Conservation (phyloP, 2,113 vertebrate genomes). For the Oryzias woworae region DNA sequence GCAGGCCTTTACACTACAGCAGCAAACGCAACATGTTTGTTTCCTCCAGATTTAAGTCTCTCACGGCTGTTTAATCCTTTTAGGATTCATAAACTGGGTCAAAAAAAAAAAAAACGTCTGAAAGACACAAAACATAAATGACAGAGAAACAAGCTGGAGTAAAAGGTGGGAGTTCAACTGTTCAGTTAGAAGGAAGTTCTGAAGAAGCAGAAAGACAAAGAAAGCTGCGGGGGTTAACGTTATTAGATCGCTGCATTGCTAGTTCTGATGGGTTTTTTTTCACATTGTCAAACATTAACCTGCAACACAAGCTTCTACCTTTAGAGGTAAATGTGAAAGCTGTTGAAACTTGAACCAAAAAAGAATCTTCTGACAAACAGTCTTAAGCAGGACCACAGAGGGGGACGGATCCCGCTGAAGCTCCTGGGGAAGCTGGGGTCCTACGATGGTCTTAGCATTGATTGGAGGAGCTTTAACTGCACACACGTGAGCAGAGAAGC, state of each 20-base stretch:
- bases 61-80: not conserved
- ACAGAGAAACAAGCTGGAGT: not conserved
- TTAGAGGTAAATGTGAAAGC: not conserved
- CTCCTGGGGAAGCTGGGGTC: not conserved
- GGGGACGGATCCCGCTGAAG: not conserved
- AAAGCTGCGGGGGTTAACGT: not conserved
- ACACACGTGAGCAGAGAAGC: no score
- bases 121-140: not conserved
- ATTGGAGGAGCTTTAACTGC: conserved; percentile 3
- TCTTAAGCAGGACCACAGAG: conserved; percentile 8
- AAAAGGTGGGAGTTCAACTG: not conserved
- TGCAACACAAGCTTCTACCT: not conserved
- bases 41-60: conserved; percentile 13
- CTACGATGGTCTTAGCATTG: not conserved
- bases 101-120: not conserved
- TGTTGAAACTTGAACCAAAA: conserved; percentile 17
- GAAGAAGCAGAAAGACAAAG: not conserved
- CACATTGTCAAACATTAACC: not conserved
- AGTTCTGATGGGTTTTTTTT: not conserved
- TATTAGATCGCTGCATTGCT: not conserved
- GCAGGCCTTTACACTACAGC: conserved; percentile 3
- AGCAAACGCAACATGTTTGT: not conserved
- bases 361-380: conserved; percentile 54
- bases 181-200: conserved; percentile 4
- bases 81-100: conserved; percentile 7